Evolutionary conservation across 2,797 vertebrate genomes (phyloP), one percentile per base, ranked within the genome.

Genomic region (Decapterus maruadsi): DNA sequence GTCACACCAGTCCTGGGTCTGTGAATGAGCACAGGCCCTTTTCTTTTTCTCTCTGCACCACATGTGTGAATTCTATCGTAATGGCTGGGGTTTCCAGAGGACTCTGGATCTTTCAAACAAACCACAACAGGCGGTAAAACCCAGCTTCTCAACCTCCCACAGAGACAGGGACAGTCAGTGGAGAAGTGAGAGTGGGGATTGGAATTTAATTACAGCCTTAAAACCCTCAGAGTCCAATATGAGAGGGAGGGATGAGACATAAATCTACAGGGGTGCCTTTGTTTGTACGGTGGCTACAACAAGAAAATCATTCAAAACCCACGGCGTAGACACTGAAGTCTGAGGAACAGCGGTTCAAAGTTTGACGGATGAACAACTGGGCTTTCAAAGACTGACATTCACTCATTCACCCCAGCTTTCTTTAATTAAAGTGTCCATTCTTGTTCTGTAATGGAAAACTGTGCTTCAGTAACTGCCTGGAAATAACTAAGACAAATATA

Each of bases 201-300:
- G 93, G 92, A 95, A 94, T 94, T 94, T 95, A 94, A 94, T 94
- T 93, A 94, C 91, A 93, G 92, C 92, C 90, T 89, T 88, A 90
- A 93, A 93, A 85, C 94, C 89, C 92, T 88, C 90, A 79, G 90
- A 93, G 92, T 93, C 92, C 90, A 92, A 94, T 94, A 94, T 94
- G 94, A 92, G 90, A 88, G 88, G 90, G 88, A 91, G 89, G 88
- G 93, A 93, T 93, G 93, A 93, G 91, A 84, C 89, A 86, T 92
- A 89, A 92, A 94, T 92, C 92, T 91, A 85, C 90, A 85, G 90
- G 91, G 91, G 90, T 89, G 92, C 90, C 89, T 93, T 94, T 94
- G 92, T 94, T 94, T 94, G 93, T 91, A 83, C 69, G 91, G 82
- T 88, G 89, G 90, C 89, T 92, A 89, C 90, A 88, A 88, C 84